phyloP scores from a whole-genome alignment of 2,888 invertebrate species.

The Heliconius charithonia region DNA sequence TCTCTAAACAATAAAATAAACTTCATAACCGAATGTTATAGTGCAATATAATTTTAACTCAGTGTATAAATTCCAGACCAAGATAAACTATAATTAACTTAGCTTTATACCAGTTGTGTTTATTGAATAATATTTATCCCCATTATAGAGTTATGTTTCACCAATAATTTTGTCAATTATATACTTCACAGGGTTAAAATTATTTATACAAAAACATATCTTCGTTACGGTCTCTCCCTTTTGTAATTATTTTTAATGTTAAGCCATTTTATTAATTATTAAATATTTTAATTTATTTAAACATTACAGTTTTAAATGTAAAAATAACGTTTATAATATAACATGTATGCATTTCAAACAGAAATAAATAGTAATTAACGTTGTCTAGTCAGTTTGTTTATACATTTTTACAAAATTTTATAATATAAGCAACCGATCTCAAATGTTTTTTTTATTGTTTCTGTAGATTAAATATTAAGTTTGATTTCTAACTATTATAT shows the following conservation, averaged over 20 bases:
- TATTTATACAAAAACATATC: conserved; percentile 70
- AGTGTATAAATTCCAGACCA: conserved; percentile 43
- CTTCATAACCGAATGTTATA: neutral
- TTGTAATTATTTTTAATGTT: conserved; percentile 5
- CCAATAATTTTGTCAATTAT: conserved; percentile 80
- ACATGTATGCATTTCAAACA: conserved; percentile 19
- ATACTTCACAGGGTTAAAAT: conserved; percentile 76
- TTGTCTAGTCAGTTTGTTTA: conserved; percentile 40
- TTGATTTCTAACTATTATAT: conserved; percentile 38
- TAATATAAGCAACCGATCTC: conserved; percentile 39
- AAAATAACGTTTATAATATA: conserved; percentile 20
- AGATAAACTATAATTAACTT: conserved; percentile 39
- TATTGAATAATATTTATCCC: conserved; percentile 26
- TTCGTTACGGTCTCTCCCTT: conserved; percentile 54
- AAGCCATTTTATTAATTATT: neutral
- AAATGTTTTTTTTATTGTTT: conserved; percentile 34
- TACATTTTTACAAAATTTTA: conserved; percentile 39
- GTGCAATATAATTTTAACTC: conserved; percentile 22
- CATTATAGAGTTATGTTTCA: conserved; percentile 66
- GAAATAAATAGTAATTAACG: conserved; percentile 18
- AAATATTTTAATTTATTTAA: conserved; percentile 7
- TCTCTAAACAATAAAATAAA: neutral
- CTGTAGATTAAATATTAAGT: conserved; percentile 26
- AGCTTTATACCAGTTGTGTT: conserved; percentile 27
- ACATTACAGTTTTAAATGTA: conserved; percentile 14